A percentile compares a stretch with the other conserved stretches of the same genome.
phyloP scores from a whole-genome alignment of 2,113 vertebrate species.

The Callorhinus ursinus region DNA sequence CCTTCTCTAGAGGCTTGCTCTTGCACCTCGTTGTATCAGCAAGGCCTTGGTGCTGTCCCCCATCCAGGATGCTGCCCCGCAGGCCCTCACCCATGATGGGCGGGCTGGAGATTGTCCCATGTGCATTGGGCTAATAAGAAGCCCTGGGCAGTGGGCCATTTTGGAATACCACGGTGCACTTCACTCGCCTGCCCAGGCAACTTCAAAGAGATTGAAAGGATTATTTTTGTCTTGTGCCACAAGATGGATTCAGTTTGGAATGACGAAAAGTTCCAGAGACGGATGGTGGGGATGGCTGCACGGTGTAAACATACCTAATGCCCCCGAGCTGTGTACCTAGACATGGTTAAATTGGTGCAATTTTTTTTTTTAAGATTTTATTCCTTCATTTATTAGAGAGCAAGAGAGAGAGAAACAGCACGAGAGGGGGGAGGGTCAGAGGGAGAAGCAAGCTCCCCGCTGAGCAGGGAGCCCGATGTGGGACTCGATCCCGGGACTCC shows the following conservation, averaged over 20 bases:
- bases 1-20: fast-evolving
- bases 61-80: fast-evolving
- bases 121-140: fast-evolving
- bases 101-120: neutral
- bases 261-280: fast-evolving
- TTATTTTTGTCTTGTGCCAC: neutral
- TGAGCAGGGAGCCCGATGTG: too few species aligned
- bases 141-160: neutral
- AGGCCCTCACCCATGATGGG: fast-evolving
- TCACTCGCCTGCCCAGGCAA: neutral
- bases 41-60: neutral
- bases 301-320: fast-evolving
- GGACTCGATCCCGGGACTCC: too few species aligned
- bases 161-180: neutral
- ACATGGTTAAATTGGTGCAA: fast-evolving
- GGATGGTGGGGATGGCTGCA: fast-evolving
- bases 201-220: neutral
- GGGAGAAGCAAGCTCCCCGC: too few species aligned
- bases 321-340: fast-evolving
- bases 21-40: fast-evolving
- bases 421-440: too few species aligned
- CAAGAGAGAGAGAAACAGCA: too few species aligned
- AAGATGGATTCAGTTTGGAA: too few species aligned
- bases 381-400: too few species aligned
- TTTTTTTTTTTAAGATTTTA: too few species aligned